Evolutionary conservation across 2,797 vertebrate species (phyloP).

Genomic region (Phyllotis vaccarum): DNA sequence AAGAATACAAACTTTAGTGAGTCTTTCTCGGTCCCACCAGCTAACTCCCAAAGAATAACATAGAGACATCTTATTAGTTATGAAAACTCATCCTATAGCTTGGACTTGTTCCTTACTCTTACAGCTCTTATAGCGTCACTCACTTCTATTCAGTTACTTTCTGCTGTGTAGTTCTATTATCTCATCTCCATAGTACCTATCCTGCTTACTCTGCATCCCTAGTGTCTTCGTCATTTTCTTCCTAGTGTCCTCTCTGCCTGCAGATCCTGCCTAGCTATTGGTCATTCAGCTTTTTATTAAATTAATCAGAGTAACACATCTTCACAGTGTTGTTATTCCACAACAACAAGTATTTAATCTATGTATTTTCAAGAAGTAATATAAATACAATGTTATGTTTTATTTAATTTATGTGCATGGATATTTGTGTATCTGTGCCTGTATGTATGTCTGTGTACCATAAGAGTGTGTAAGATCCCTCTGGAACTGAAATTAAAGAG

Average conservation of each 20-base stretch:
- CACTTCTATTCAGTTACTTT: background rate
- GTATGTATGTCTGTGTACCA: background rate
- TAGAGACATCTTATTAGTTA: background rate
- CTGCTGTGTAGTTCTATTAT: background rate
- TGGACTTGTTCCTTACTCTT: background rate
- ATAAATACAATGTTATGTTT: background rate
- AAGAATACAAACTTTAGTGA: background rate
- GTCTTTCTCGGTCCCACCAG: background rate
- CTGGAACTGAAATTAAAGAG: background rate
- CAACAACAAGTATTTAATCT: conserved; percentile 11
- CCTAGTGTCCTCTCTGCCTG: background rate
- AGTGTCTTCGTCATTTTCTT: background rate
- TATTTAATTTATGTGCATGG: background rate
- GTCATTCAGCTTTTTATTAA: background rate
- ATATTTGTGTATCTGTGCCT: background rate
- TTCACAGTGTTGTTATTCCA: background rate
- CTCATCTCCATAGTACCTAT: background rate
- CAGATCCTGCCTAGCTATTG: background rate
- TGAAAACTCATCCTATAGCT: background rate
- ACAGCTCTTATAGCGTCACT: background rate
- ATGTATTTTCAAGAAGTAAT: conserved; percentile 13
- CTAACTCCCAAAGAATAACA: background rate
- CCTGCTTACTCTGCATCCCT: background rate
- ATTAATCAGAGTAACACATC: background rate
- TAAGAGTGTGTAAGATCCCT: background rate